A percentile compares a stretch with the other conserved stretches of the same genome.
Conservation (phyloP, 1,140 invertebrate genomes). For the Ips nitidus region DNA sequence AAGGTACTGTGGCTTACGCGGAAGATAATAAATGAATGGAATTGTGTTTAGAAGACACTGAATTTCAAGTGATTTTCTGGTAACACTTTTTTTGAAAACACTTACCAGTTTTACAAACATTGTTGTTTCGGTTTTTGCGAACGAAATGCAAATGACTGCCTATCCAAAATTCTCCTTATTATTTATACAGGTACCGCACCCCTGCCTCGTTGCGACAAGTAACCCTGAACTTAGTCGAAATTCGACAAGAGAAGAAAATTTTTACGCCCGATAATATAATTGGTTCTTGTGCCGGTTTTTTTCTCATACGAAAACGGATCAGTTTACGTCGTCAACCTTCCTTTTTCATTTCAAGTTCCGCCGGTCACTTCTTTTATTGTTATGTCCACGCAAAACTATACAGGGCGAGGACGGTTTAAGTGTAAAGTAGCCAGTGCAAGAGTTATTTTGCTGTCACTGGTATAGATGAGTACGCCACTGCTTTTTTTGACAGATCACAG, state of each 20-base stretch:
- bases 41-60: not conserved
- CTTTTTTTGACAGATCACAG: not conserved
- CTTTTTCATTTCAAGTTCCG: conserved; percentile 18
- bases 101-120: conserved; percentile 53
- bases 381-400: conserved; percentile 9
- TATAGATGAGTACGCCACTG: not conserved
- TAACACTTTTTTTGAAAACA: conserved; percentile 1
- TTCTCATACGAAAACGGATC: conserved; percentile 25
- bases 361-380: conserved; percentile 25
- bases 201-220: conserved; percentile 30
- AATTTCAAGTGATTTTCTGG: too few species aligned
- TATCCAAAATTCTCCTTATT: conserved; percentile 43
- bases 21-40: not conserved
- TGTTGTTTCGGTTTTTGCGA: conserved; percentile 46
- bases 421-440: too few species aligned
- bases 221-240: conserved; percentile 36
- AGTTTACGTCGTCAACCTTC: conserved; percentile 28
- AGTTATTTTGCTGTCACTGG: too few species aligned
- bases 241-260: conserved; percentile 29
- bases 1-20: not conserved
- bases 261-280: conserved; percentile 6
- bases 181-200: conserved; percentile 49
- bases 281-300: conserved; percentile 18
- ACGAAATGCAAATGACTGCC: conserved; percentile 46
- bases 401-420: conserved; percentile 8